Evolutionary conservation across 2,888 invertebrate species (phyloP), one percentile per base, ranked within the genome.

Genomic region (Agrypnus murinus): DNA sequence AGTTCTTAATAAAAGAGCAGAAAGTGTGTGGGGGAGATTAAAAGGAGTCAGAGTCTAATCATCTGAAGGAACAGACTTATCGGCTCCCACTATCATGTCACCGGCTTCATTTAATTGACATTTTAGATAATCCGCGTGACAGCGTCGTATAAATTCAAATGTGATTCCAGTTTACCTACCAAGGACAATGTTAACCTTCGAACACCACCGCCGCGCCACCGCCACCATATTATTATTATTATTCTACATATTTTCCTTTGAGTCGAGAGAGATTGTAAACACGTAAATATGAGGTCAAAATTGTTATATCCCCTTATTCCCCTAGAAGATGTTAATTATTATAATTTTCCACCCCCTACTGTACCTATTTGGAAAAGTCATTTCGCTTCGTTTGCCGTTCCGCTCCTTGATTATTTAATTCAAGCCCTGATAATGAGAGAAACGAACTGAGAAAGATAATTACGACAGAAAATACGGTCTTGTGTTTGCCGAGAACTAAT

Each of bases 371-470:
- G 82, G 80, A 81, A 79, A 82, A 80, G 82, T 83, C 83, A 83
- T 83, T 79, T 82, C 84, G 82, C 83, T 82, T 83, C 84, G 84
- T 84, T 84, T 84, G 79, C 80, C 82, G 81, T 84, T 84, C 84
- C 84, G 84, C 84, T 83, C 78, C 80, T 81, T 83, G 84, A 83
- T 82, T 84, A 84, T 84, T 84, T 84, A 84, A 84, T 84, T 84
- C 83, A 79, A 78, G 80, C 80, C 80, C 82, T 82, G 81, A 84
- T 84, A 83, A 82, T 82, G 84, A 82, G 82, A 80, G 82, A 84
- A 84, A 84, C 84, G 84, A 84, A 83, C 82, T 80, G 82, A 80
- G 82, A 83, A 83, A 84, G 84, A 84, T 84, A 84, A 84, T 84
- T 84, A 84, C 82, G 79, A 81, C 78, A 77, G 83, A 81, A 83